phyloP scores from a whole-genome alignment of 2,797 vertebrate genomes.

The Emydoidea blandingii region DNA sequence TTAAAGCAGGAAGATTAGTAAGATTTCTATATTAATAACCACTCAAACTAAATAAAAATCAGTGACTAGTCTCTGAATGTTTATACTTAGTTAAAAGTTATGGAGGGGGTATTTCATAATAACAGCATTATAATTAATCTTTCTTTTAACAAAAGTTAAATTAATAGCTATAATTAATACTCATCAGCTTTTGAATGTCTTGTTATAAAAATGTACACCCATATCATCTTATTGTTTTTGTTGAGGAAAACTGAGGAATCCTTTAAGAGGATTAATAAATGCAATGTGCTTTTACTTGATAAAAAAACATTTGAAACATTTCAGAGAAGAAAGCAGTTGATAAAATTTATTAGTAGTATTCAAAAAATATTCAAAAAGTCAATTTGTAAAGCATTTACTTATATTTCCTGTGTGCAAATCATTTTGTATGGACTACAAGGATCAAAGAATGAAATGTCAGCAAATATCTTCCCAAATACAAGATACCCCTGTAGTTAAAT shows the following conservation, averaged over 20 bases:
- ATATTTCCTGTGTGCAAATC: slow-evolving; percentile 74
- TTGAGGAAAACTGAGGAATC: slow-evolving; percentile 60
- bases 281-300: slow-evolving; percentile 72
- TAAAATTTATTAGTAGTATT: slow-evolving; percentile 74
- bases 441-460: slow-evolving; percentile 80
- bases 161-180: slow-evolving; percentile 77
- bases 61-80: slow-evolving; percentile 50
- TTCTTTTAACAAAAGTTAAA: slow-evolving; percentile 71
- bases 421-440: slow-evolving; percentile 78
- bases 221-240: slow-evolving; percentile 66
- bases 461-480: slow-evolving; percentile 80
- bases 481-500: slow-evolving; percentile 82
- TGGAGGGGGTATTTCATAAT: slow-evolving; percentile 32
- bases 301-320: slow-evolving; percentile 61
- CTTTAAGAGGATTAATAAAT: slow-evolving; percentile 65
- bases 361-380: slow-evolving; percentile 77
- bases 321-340: slow-evolving; percentile 70
- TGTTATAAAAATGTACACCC: slow-evolving; percentile 58
- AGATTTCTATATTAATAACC: slow-evolving; percentile 68
- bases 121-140: slow-evolving; percentile 65
- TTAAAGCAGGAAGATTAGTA: slow-evolving; percentile 68
- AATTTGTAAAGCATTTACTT: slow-evolving; percentile 77
- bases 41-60: slow-evolving; percentile 56
- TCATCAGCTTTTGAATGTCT: slow-evolving; percentile 45
- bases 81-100: slow-evolving; percentile 62